A percentile compares a stretch with the other conserved stretches of the same genome.
phyloP scores from a whole-genome alignment of 1,140 invertebrate genomes.

The Drusus annulatus region DNA sequence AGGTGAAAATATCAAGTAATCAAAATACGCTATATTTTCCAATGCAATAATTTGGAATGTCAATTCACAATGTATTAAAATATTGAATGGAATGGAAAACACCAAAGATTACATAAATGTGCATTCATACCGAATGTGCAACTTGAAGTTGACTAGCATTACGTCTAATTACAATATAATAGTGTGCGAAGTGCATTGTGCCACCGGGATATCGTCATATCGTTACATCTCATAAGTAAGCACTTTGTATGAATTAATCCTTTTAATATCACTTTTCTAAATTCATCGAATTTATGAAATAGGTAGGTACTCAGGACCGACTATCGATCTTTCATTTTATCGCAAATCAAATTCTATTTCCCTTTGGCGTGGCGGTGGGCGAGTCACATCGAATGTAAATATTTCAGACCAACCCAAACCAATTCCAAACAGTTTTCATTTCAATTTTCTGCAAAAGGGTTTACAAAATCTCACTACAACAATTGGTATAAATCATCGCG shows the following conservation, averaged over 20 bases:
- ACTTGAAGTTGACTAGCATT: constrained; percentile 53
- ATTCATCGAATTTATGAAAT: constrained; percentile 34
- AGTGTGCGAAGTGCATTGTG: constrained; percentile 59
- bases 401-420: no score
- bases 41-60: constrained; percentile 10
- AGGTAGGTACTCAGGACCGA: constrained; percentile 23
- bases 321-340: not conserved
- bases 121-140: constrained; percentile 52
- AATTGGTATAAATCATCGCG: no score
- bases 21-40: not conserved
- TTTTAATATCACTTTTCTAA: constrained; percentile 40
- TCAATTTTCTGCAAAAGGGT: no score
- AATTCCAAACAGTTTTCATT: no score
- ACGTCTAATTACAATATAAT: constrained; percentile 47
- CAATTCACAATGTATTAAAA: not conserved
- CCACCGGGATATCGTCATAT: constrained; percentile 57
- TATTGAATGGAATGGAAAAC: not conserved
- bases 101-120: constrained; percentile 35
- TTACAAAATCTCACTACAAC: no score
- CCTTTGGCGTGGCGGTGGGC: no score
- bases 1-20: not conserved
- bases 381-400: no score
- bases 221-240: constrained; percentile 34
- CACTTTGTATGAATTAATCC: constrained; percentile 34
- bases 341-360: no score